Evolutionary conservation across 1,140 invertebrate species (phyloP).

Genomic region (roundworm (Caenorhabditis elegans)): DNA sequence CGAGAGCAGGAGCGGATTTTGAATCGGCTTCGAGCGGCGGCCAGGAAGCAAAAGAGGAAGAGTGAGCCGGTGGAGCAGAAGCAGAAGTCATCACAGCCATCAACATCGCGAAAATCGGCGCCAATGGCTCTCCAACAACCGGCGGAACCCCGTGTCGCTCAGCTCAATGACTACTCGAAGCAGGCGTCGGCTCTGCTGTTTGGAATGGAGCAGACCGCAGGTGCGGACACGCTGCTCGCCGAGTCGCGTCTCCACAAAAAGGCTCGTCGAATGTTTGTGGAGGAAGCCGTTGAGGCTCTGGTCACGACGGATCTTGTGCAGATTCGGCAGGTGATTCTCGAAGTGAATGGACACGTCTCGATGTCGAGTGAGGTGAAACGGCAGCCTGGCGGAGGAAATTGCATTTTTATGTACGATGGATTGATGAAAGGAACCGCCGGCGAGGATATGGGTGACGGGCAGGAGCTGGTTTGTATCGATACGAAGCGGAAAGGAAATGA

Average conservation of each 20-base stretch:
- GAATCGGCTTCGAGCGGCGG: background rate
- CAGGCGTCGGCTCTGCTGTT: background rate
- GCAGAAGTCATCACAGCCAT: background rate
- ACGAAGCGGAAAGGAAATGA: background rate
- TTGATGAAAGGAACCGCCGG: constrained; percentile 10
- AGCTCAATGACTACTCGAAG: constrained; percentile 5
- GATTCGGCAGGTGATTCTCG: background rate
- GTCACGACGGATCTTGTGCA: background rate
- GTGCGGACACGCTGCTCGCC: background rate
- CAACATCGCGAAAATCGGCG: background rate
- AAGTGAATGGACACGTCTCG: background rate
- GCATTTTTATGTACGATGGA: background rate
- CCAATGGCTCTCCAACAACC: background rate
- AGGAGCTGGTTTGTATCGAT: background rate
- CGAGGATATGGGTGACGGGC: background rate
- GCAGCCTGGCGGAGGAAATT: background rate
- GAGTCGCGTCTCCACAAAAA: background rate
- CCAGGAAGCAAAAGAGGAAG: background rate
- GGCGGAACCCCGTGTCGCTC: background rate
- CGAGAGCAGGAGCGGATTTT: background rate
- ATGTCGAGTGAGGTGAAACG: background rate
- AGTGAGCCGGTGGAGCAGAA: background rate
- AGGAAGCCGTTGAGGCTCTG: background rate
- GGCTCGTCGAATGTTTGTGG: background rate
- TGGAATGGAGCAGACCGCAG: background rate